Percentiles rank a stretch among this genome's conserved stretches.
phyloP scores from a whole-genome alignment of 2,888 invertebrate species.

The Trissonchulus latispiculum region DNA sequence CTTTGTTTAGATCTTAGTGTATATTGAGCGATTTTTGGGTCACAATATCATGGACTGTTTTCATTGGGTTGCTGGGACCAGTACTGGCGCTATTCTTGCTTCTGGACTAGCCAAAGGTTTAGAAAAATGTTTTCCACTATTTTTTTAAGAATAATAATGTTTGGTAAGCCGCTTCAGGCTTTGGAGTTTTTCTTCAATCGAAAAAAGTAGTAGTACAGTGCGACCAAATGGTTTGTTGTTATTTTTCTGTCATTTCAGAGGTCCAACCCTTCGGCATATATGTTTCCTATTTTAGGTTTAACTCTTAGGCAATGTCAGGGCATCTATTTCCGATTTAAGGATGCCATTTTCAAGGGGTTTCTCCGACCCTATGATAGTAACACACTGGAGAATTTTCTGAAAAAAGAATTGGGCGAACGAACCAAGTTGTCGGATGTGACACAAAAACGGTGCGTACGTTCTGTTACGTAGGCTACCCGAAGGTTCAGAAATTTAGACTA shows the following conservation, averaged over 20 bases:
- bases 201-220: too few species aligned
- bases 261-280: too few species aligned
- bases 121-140: too few species aligned
- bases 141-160: too few species aligned
- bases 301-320: slow-evolving; percentile 65
- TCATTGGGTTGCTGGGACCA: slow-evolving; percentile 87
- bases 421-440: slow-evolving; percentile 83
- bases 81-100: slow-evolving; percentile 80
- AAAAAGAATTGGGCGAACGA: slow-evolving; percentile 71
- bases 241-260: too few species aligned
- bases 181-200: too few species aligned
- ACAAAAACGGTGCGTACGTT: too few species aligned
- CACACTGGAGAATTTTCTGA: slow-evolving; percentile 70
- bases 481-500: too few species aligned
- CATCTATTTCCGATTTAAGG: slow-evolving; percentile 85
- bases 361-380: slow-evolving; percentile 77
- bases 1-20: too few species aligned
- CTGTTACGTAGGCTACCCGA: too few species aligned
- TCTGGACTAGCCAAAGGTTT: slow-evolving; percentile 64
- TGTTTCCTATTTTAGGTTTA: slow-evolving; percentile 35
- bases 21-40: slow-evolving; percentile 12
- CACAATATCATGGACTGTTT: slow-evolving; percentile 61
- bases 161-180: too few species aligned
- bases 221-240: too few species aligned
- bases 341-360: slow-evolving; percentile 76